phyloP scores from a whole-genome alignment of 2,113 vertebrate species.

The Cyprinodon variegatus region DNA sequence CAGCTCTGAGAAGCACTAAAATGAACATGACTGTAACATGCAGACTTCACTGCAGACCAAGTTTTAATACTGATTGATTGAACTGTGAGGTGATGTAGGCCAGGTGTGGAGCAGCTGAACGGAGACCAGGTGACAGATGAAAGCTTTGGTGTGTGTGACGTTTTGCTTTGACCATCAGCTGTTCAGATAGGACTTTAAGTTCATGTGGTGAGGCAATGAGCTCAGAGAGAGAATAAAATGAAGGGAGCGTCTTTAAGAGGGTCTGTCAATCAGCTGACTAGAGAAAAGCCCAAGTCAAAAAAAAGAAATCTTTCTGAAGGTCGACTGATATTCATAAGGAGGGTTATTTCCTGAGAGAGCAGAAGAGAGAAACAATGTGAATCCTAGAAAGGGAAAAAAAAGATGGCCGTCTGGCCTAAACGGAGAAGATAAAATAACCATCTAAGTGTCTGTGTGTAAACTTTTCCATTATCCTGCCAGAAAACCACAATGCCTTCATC shows the following conservation, averaged over 20 bases:
- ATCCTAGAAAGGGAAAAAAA: neutral
- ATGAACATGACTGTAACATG: constrained; percentile 25
- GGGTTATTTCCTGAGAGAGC: neutral
- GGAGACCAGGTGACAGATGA: constrained; percentile 9
- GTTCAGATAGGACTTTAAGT: constrained; percentile 8
- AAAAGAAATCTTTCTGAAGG: constrained; percentile 11
- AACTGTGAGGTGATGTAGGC: constrained; percentile 6
- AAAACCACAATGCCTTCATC: neutral
- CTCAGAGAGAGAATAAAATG: constrained; percentile 15
- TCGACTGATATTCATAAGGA: constrained; percentile 13
- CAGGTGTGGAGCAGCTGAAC: neutral
- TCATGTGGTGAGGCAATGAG: constrained; percentile 16
- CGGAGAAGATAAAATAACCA: neutral
- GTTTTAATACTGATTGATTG: constrained; percentile 31
- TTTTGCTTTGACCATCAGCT: constrained; percentile 49
- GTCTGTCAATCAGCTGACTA: constrained; percentile 3
- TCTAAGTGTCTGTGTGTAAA: neutral
- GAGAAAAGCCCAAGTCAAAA: constrained; percentile 16
- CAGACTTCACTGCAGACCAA: constrained; percentile 1
- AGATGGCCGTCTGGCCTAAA: neutral
- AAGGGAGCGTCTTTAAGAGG: constrained; percentile 30
- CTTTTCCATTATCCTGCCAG: neutral
- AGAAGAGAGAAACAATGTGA: neutral
- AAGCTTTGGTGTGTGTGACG: neutral
- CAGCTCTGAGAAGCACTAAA: constrained; percentile 8